A percentile compares a stretch with the other conserved stretches of the same genome.
These are phyloP conservation scores for Microchrysa polita DNA, from an alignment of 2,888 invertebrate species.

Conservation along the genomic window DNA sequence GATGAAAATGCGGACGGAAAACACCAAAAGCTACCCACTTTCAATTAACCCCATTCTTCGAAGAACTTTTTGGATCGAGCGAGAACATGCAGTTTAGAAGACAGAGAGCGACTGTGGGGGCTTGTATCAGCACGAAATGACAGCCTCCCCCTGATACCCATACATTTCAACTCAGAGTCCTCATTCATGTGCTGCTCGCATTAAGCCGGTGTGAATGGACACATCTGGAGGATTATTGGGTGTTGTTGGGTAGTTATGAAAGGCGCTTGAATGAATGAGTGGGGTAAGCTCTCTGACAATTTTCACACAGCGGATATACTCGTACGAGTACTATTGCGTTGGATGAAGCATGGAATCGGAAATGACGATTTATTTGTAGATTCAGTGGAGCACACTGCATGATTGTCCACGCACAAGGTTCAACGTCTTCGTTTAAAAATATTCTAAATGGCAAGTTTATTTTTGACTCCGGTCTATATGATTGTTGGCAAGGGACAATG, in stretches of 20 bases:
- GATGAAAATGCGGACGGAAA: not conserved
- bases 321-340: too few species aligned
- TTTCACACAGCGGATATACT: slow-evolving; percentile 8
- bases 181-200: slow-evolving; percentile 44
- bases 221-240: slow-evolving; percentile 49
- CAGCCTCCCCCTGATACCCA: slow-evolving; percentile 45
- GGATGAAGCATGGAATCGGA: not conserved
- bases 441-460: too few species aligned
- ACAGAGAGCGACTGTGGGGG: too few species aligned
- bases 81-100: slow-evolving; percentile 20
- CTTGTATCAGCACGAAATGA: slow-evolving; percentile 48
- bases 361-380: not conserved
- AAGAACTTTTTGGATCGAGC: not conserved
- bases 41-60: slow-evolving; percentile 47
- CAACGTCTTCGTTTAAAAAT: too few species aligned
- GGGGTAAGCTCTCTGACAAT: slow-evolving; percentile 25
- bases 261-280: slow-evolving; percentile 32
- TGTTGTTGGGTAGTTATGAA: slow-evolving; percentile 35
- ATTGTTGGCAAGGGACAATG: too few species aligned
- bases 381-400: not conserved
- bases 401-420: too few species aligned
- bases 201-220: slow-evolving; percentile 49
- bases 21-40: slow-evolving; percentile 27
- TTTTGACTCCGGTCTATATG: too few species aligned
- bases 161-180: too few species aligned